Percentiles rank a stretch among this genome's conserved stretches.
phyloP scores from a whole-genome alignment of 1,140 invertebrate genomes.

The Macrobrachium nipponense region DNA sequence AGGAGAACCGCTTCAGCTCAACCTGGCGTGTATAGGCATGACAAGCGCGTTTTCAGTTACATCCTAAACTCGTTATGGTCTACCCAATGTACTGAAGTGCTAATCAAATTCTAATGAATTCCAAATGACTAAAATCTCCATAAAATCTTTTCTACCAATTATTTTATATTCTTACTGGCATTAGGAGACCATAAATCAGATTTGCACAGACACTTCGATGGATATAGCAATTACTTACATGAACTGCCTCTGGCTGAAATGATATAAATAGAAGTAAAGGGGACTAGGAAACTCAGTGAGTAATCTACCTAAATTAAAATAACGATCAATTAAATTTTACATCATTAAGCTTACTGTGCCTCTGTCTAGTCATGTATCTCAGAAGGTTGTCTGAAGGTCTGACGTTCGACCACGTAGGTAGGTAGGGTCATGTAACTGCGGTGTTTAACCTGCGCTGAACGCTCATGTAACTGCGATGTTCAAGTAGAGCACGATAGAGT shows the following conservation, averaged over 20 bases:
- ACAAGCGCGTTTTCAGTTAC: slow-evolving; percentile 29
- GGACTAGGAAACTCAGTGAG: slow-evolving; percentile 36
- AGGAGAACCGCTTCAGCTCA: slow-evolving; percentile 34
- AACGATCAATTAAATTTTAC: slow-evolving; percentile 57
- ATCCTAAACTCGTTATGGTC: slow-evolving; percentile 25
- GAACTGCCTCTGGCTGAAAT: slow-evolving; percentile 61
- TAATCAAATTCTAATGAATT: too few relatives aligned
- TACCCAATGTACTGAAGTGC: not conserved
- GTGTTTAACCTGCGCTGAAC: slow-evolving; percentile 59
- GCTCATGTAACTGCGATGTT: slow-evolving; percentile 61
- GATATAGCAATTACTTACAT: slow-evolving; percentile 55
- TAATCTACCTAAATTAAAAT: slow-evolving; percentile 56
- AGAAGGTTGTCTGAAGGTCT: slow-evolving; percentile 62
- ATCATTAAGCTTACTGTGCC: slow-evolving; percentile 62
- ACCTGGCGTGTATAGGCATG: slow-evolving; percentile 54
- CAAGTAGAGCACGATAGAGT: slow-evolving; percentile 58
- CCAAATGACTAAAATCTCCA: not conserved
- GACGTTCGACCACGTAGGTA: slow-evolving; percentile 62
- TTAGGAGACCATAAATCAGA: slow-evolving; percentile 47
- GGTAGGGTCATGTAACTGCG: slow-evolving; percentile 62
- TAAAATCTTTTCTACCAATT: not conserved
- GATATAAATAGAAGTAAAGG: slow-evolving; percentile 39
- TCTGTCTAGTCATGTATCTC: slow-evolving; percentile 57
- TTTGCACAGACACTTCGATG: slow-evolving; percentile 40
- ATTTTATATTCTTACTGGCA: not conserved